Percentiles rank a stretch among this genome's conserved stretches.
Conservation (phyloP, 2,888 invertebrate species). For the Aphidius colemani region DNA sequence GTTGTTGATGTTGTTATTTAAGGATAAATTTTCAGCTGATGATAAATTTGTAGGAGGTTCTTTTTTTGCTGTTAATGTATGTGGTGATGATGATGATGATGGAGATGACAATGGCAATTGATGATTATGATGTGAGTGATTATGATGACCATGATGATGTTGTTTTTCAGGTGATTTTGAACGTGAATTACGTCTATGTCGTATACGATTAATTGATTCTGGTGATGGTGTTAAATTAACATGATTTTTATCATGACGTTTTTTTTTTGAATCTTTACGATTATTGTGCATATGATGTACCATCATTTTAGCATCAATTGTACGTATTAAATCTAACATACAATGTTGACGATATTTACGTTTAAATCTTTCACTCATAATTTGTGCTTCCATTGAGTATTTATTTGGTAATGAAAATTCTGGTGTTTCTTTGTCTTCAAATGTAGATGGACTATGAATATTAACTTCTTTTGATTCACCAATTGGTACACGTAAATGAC, state of each 20-base stretch:
- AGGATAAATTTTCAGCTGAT: conserved; percentile 26
- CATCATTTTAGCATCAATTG: conserved; percentile 55
- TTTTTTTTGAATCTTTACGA: conserved; percentile 38
- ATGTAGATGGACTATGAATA: conserved; percentile 39
- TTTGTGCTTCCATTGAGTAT: conserved; percentile 24
- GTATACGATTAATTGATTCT: conserved; percentile 37
- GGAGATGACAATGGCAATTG: neutral
- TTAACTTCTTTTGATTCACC: conserved; percentile 38
- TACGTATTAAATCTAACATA: conserved; percentile 51
- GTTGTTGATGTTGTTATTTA: conserved; percentile 1
- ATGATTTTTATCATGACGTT: conserved; percentile 30
- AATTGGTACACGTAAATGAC: conserved; percentile 39
- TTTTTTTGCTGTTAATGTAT: conserved; percentile 10
- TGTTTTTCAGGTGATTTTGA: conserved; percentile 43
- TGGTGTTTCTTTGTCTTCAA: conserved; percentile 28
- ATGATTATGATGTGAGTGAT: conserved; percentile 26
- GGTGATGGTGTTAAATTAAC: conserved; percentile 42
- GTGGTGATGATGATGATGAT: conserved; percentile 17
- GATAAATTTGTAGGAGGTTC: conserved; percentile 15
- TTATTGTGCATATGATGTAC: conserved; percentile 37
- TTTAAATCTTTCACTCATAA: conserved; percentile 35
- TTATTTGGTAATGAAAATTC: conserved; percentile 18
- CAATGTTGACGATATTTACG: conserved; percentile 43
- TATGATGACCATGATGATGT: conserved; percentile 32
- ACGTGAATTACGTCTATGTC: conserved; percentile 36